Percentiles rank a stretch among this genome's conserved stretches.
phyloP scores from a whole-genome alignment of 2,888 invertebrate species.

The Julus scandinavius region DNA sequence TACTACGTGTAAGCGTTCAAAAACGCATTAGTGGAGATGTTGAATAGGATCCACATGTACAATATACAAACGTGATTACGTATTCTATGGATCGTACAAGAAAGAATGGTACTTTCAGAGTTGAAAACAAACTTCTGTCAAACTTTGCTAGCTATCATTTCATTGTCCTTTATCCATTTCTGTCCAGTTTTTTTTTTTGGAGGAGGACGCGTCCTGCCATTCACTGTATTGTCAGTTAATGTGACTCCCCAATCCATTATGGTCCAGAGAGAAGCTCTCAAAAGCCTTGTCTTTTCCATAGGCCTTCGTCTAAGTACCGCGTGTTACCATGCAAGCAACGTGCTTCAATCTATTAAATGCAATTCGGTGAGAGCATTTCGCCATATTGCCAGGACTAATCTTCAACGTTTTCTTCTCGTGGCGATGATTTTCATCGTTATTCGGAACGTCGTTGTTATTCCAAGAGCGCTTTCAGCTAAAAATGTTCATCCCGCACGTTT shows the following conservation, averaged over 20 bases:
- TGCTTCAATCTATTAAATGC: slow-evolving; percentile 46
- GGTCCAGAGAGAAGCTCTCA: slow-evolving; percentile 45
- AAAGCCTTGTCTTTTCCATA: slow-evolving; percentile 14
- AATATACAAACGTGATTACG: neutral
- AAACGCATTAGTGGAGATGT: neutral
- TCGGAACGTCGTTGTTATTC: slow-evolving; percentile 25
- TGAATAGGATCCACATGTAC: neutral
- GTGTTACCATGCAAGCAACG: slow-evolving; percentile 43
- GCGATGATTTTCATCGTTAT: slow-evolving; percentile 39
- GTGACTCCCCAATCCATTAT: slow-evolving; percentile 40
- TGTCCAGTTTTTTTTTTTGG: slow-evolving; percentile 35
- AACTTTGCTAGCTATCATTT: slow-evolving; percentile 25
- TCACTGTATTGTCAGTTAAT: slow-evolving; percentile 31
- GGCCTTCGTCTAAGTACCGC: slow-evolving; percentile 10
- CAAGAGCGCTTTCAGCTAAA: neutral
- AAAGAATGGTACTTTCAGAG: neutral
- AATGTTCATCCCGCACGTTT: slow-evolving; percentile 38
- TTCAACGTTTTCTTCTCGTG: slow-evolving; percentile 22
- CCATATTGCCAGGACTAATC: slow-evolving; percentile 43
- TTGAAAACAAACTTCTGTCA: slow-evolving; percentile 5
- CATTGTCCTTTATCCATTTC: slow-evolving; percentile 9
- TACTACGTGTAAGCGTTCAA: neutral
- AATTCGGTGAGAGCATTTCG: slow-evolving; percentile 36
- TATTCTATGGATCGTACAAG: neutral
- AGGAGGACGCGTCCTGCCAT: slow-evolving; percentile 35